These are phyloP conservation scores for Emydura subglobosa DNA, from an alignment of 2,113 vertebrate genomes.

Conservation along the genomic window DNA sequence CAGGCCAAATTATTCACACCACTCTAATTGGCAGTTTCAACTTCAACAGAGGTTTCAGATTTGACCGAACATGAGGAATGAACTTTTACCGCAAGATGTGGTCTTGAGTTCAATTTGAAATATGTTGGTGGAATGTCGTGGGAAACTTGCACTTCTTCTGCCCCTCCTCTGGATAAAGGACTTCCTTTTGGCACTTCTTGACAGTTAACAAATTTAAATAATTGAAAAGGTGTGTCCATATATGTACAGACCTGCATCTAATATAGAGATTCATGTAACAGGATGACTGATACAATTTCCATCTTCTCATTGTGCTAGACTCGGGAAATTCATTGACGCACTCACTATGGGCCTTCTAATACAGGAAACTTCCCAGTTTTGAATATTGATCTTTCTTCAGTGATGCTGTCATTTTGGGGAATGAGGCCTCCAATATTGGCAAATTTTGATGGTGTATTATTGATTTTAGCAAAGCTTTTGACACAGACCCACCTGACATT, in stretches of 20 bases:
- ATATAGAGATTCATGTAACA: background rate
- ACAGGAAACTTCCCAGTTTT: background rate
- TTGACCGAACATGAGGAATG: background rate
- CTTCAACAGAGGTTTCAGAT: rapidly evolving
- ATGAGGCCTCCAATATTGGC: background rate
- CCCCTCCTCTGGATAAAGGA: background rate
- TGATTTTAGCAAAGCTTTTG: background rate
- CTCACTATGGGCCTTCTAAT: slow-evolving; percentile 1
- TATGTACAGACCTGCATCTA: background rate
- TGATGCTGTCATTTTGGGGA: background rate
- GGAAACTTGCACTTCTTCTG: background rate
- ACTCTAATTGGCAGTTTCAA: rapidly evolving
- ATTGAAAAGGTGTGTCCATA: background rate
- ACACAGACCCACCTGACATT: background rate
- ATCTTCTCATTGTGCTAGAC: background rate
- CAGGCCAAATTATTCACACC: rapidly evolving
- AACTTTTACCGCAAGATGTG: background rate
- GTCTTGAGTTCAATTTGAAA: background rate
- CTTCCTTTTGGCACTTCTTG: background rate
- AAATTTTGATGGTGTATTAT: background rate
- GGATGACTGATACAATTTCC: background rate
- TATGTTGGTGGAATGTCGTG: background rate
- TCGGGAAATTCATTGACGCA: background rate
- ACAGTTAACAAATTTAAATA: background rate
- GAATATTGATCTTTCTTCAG: background rate